Conservation (phyloP, 2,113 vertebrate species). For the Bagarius yarrelli region DNA sequence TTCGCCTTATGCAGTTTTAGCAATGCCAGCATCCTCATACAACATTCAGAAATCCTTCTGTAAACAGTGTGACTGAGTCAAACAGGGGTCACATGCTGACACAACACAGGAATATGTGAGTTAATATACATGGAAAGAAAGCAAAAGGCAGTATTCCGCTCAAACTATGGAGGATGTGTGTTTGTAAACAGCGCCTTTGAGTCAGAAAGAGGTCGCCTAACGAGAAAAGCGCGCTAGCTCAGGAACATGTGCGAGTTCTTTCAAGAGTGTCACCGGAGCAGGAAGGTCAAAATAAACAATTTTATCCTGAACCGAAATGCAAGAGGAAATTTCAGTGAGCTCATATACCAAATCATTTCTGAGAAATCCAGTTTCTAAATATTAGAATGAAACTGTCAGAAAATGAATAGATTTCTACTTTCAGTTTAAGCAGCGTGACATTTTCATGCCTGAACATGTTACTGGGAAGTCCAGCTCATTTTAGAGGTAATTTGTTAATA, state of each 20-base stretch:
- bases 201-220: constrained; percentile 28
- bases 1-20: neutral
- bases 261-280: constrained; percentile 1
- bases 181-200: constrained; percentile 30
- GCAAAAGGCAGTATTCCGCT: neutral
- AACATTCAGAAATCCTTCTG: constrained; percentile 13
- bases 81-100: constrained; percentile 3
- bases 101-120: constrained; percentile 22
- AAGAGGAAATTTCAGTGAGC: constrained; percentile 13
- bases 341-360: constrained; percentile 9
- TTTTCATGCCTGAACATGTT: neutral
- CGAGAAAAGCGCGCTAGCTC: constrained; percentile 10
- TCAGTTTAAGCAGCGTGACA: neutral
- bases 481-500: neutral
- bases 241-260: constrained; percentile 28
- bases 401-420: neutral
- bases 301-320: neutral
- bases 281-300: constrained; percentile 7
- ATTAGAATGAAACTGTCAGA: constrained; percentile 16
- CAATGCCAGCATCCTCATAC: neutral
- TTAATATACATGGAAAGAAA: neutral
- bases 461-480: neutral
- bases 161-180: constrained; percentile 17
- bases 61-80: constrained; percentile 31
- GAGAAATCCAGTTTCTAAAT: neutral